These are phyloP conservation scores for Nothoprocta perdicaria DNA, from an alignment of 2,113 vertebrate species.

Conservation along the genomic window DNA sequence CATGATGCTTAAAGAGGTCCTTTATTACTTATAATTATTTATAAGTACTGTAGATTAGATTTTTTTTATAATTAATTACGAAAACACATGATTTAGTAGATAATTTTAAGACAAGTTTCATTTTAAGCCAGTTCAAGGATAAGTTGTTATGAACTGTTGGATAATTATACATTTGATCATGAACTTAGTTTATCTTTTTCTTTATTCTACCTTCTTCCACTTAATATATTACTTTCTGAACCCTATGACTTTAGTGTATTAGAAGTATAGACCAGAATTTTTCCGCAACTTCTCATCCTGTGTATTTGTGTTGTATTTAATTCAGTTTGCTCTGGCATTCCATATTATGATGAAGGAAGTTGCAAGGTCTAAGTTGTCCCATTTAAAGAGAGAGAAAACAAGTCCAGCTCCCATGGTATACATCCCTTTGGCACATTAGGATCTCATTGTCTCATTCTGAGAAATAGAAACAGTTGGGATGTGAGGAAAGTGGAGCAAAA, in stretches of 20 bases:
- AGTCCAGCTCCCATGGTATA: background rate
- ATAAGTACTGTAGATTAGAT: background rate
- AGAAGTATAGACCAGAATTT: background rate
- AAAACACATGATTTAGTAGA: background rate
- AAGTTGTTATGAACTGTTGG: background rate
- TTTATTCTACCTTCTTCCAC: too few relatives aligned
- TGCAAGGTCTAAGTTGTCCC: background rate
- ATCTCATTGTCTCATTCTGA: background rate
- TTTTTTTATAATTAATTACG: background rate
- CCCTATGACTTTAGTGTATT: background rate
- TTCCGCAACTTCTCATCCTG: background rate
- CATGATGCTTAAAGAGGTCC: background rate
- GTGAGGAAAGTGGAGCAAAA: background rate
- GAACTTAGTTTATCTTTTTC: too few relatives aligned
- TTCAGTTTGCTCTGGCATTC: background rate
- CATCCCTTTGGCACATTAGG: background rate
- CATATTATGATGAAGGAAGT: background rate
- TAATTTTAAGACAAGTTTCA: background rate
- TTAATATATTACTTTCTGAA: background rate
- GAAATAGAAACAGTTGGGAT: background rate
- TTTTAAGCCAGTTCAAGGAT: background rate
- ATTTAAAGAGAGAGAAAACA: background rate
- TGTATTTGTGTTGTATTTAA: background rate
- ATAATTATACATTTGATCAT: background rate
- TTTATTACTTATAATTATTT: background rate